Evolutionary conservation across 2,113 vertebrate genomes (phyloP).

Genomic region (Eurystomus gularis): DNA sequence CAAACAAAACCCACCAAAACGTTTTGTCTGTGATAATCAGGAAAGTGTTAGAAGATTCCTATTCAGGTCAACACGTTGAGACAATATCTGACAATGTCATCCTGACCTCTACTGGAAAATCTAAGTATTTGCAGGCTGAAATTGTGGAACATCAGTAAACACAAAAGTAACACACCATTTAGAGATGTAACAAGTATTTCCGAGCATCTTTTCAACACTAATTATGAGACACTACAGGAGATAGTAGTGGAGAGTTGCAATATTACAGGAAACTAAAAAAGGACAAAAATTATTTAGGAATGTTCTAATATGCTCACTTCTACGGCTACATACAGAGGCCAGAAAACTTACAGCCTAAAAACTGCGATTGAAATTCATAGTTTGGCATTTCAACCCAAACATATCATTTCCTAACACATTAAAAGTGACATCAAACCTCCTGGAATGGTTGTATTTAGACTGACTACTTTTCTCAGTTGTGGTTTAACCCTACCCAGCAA

Average conservation of each 20-base stretch:
- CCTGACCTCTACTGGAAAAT: conserved; percentile 67
- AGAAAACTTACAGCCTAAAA: background rate
- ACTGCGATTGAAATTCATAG: background rate
- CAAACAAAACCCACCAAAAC: conserved; percentile 16
- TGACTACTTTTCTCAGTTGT: background rate
- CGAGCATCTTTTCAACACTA: background rate
- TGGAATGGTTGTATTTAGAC: background rate
- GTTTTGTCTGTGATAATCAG: background rate
- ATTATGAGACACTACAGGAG: background rate
- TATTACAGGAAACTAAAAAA: background rate
- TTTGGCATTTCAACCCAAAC: background rate
- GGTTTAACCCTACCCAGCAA: background rate
- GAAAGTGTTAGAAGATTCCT: background rate
- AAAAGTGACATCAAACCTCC: background rate
- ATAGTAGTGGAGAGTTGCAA: background rate
- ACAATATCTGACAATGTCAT: conserved; percentile 49
- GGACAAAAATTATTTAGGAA: background rate
- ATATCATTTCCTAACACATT: background rate
- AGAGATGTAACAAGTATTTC: background rate
- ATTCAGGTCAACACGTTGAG: background rate
- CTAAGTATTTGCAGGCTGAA: conserved; percentile 7
- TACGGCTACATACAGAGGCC: rapidly evolving
- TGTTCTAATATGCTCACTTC: background rate
- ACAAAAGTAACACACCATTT: background rate
- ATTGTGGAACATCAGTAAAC: background rate